Percentiles rank a stretch among this genome's conserved stretches.
Conservation (phyloP, 2,888 invertebrate genomes). For the Tetheella fluctuosa region DNA sequence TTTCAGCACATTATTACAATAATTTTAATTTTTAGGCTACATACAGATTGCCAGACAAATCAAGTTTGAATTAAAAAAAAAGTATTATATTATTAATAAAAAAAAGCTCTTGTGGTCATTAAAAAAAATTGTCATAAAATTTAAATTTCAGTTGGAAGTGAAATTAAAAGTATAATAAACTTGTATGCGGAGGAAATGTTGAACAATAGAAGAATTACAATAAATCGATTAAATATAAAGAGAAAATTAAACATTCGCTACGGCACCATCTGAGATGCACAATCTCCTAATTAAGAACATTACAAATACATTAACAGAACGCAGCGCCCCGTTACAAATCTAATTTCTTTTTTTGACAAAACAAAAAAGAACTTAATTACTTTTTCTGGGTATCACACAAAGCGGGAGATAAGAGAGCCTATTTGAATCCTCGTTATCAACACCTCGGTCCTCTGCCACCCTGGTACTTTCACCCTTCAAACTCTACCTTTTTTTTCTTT, state of each 20-base stretch:
- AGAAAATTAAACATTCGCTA: slow-evolving; percentile 23
- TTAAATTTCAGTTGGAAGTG: too few species aligned
- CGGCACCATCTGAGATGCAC: slow-evolving; percentile 23
- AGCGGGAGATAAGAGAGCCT: slow-evolving; percentile 68
- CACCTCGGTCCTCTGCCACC: slow-evolving; percentile 53
- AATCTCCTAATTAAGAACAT: slow-evolving; percentile 70
- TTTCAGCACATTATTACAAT: background rate
- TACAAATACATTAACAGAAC: slow-evolving; percentile 72
- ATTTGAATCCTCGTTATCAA: slow-evolving; percentile 77
- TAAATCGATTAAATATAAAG: background rate
- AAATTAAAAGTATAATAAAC: too few species aligned
- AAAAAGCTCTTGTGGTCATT: too few species aligned
- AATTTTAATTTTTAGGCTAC: too few species aligned
- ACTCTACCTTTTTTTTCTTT: slow-evolving; percentile 54
- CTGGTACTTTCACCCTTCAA: slow-evolving; percentile 71
- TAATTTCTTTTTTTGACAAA: slow-evolving; percentile 68
- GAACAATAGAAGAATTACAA: background rate
- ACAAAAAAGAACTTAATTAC: slow-evolving; percentile 79
- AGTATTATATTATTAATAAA: too few species aligned
- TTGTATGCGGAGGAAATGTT: background rate
- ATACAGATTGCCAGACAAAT: too few species aligned
- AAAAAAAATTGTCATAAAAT: too few species aligned
- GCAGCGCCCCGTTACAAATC: slow-evolving; percentile 55
- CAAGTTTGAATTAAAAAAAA: too few species aligned
- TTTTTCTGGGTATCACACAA: slow-evolving; percentile 73